A percentile compares a stretch with the other conserved stretches of the same genome.
phyloP scores from a whole-genome alignment of 2,113 vertebrate species.

The Periophthalmodon schlosseri region DNA sequence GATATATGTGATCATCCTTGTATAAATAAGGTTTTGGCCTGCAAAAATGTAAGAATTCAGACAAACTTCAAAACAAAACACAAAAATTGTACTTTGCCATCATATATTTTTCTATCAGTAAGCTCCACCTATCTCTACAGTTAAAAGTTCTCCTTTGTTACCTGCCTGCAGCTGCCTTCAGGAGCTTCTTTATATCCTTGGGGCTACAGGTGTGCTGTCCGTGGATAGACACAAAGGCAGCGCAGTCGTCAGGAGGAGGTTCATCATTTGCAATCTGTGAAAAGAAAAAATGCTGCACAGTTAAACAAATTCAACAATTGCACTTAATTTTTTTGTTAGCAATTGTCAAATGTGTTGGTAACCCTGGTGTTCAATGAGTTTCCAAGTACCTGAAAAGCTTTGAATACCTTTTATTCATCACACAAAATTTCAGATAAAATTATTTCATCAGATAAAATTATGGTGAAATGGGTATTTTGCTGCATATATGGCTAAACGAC shows the following conservation, averaged over 20 bases:
- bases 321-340: neutral
- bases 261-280: slow-evolving; percentile 91
- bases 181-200: slow-evolving; percentile 90
- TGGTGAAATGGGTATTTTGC: no score
- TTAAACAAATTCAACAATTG: neutral
- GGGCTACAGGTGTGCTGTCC: slow-evolving; percentile 87
- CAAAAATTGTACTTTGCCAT: neutral
- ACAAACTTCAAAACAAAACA: neutral
- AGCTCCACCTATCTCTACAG: neutral
- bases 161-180: slow-evolving; percentile 90
- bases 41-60: slow-evolving; percentile 44
- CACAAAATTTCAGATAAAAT: no score
- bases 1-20: slow-evolving; percentile 90
- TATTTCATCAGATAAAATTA: no score
- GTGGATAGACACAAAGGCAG: slow-evolving; percentile 90
- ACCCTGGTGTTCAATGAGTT: no score
- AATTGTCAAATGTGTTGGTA: no score
- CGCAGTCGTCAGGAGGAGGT: slow-evolving; percentile 86
- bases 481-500: no score
- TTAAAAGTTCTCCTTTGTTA: slow-evolving; percentile 65
- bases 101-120: neutral
- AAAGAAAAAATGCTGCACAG: slow-evolving; percentile 14
- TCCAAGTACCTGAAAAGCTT: no score
- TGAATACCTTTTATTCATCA: no score
- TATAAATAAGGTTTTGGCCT: slow-evolving; percentile 90